Percentiles rank a stretch among this genome's conserved stretches.
These are phyloP conservation scores for Tenualosa ilisha DNA, from an alignment of 2,797 vertebrate species.

Conservation along the genomic window DNA sequence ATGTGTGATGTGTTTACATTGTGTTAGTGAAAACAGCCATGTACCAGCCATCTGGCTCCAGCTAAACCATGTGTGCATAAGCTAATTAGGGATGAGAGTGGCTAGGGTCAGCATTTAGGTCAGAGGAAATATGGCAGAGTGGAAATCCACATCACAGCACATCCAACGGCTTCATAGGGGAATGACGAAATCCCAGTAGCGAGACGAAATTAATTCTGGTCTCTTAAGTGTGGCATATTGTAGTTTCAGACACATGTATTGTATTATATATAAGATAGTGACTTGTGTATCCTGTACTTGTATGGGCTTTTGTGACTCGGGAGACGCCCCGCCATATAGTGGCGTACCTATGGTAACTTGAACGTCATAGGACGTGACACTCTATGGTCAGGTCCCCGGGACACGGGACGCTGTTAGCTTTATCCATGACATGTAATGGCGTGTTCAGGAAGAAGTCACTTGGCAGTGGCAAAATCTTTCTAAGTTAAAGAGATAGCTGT, in stretches of 20 bases:
- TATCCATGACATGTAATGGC: not conserved
- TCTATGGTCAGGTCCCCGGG: not conserved
- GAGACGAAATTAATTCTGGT: not conserved
- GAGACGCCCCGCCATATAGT: not conserved
- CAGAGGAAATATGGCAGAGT: conserved; percentile 10
- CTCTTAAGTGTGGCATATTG: not conserved
- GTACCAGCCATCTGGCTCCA: conserved; percentile 12
- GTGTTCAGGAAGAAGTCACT: not conserved
- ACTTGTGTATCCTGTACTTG: not conserved
- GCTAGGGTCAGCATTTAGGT: conserved; percentile 19
- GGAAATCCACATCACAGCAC: conserved; percentile 2
- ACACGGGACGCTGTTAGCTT: not conserved
- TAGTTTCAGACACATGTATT: not conserved
- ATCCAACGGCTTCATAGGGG: not conserved
- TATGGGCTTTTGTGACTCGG: not conserved
- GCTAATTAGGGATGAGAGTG: conserved; percentile 3
- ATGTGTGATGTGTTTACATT: conserved; percentile 21
- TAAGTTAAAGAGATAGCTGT: conserved; percentile 11
- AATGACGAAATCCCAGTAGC: not conserved
- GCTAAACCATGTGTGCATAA: conserved; percentile 26
- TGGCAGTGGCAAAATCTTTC: not conserved
- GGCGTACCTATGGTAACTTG: not conserved
- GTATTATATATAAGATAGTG: not conserved
- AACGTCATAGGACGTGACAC: not conserved
- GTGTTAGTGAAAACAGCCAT: conserved; percentile 25